A percentile compares a stretch with the other conserved stretches of the same genome.
Conservation (phyloP, 2,113 vertebrate genomes). For the Gorilla gorilla region DNA sequence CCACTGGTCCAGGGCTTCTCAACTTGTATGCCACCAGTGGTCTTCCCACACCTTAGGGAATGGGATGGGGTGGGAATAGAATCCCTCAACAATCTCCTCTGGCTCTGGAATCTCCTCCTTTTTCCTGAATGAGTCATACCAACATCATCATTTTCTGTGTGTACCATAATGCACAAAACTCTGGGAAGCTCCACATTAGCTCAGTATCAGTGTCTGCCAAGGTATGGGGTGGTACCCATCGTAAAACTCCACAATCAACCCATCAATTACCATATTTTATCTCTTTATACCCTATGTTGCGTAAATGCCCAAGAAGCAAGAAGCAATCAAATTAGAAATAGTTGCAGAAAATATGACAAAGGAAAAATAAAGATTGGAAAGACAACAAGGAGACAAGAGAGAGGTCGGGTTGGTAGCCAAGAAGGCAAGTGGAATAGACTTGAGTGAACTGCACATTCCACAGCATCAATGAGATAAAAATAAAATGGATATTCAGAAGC, state of each 20-base stretch:
- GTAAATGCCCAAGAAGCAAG: background rate
- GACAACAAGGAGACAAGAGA: background rate
- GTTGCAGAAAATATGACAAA: background rate
- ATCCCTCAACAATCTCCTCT: background rate
- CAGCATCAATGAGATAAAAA: background rate
- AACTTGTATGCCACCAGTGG: background rate
- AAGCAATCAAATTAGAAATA: background rate
- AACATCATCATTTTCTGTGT: background rate
- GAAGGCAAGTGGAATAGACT: background rate
- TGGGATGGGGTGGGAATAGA: background rate
- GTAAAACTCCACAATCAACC: background rate
- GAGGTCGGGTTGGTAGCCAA: background rate
- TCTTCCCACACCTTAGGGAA: background rate
- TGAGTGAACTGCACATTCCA: background rate
- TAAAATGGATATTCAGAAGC: background rate
- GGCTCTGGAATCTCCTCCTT: background rate
- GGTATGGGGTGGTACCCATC: background rate
- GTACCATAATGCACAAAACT: background rate
- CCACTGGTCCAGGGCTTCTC: background rate
- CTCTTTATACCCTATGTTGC: background rate
- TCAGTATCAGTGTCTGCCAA: background rate
- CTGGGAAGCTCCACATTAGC: rapidly evolving
- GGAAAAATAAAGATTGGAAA: background rate
- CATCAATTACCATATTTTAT: background rate
- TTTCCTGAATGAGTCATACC: background rate